Percentiles rank a stretch among this genome's conserved stretches.
phyloP scores from a whole-genome alignment of 2,113 vertebrate genomes.

The Pituophis catenifer region DNA sequence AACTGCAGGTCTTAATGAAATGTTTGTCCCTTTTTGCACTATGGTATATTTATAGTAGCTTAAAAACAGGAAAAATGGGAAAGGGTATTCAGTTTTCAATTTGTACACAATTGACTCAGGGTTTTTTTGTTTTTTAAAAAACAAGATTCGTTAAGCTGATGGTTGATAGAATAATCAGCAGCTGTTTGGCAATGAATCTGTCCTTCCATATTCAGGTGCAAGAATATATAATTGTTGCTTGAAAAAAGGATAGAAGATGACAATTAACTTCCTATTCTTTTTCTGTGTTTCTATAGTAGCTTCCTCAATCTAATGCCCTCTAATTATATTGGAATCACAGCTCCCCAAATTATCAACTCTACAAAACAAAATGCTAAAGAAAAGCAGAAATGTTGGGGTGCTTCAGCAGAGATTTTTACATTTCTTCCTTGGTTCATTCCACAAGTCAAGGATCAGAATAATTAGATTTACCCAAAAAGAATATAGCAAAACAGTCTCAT shows the following conservation, averaged over 20 bases:
- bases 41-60: not conserved
- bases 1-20: not conserved
- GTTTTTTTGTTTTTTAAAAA: not conserved
- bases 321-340: not conserved
- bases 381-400: not conserved
- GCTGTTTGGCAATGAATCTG: not conserved
- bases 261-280: not conserved
- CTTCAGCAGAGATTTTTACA: not conserved
- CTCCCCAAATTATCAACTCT: not conserved
- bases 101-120: not conserved
- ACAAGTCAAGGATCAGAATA: not conserved
- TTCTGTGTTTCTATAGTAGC: not conserved
- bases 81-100: not conserved
- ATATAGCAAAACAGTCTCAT: not conserved
- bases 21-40: not conserved
- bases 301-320: not conserved
- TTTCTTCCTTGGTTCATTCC: not conserved
- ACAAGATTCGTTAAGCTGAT: not conserved
- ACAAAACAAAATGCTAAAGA: not conserved
- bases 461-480: not conserved
- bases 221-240: not conserved
- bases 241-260: not conserved
- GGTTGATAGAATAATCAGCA: not conserved
- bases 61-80: not conserved
- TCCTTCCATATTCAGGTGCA: not conserved